These are phyloP conservation scores for Clupea harengus DNA, from an alignment of 2,113 vertebrate species.

Conservation along the genomic window DNA sequence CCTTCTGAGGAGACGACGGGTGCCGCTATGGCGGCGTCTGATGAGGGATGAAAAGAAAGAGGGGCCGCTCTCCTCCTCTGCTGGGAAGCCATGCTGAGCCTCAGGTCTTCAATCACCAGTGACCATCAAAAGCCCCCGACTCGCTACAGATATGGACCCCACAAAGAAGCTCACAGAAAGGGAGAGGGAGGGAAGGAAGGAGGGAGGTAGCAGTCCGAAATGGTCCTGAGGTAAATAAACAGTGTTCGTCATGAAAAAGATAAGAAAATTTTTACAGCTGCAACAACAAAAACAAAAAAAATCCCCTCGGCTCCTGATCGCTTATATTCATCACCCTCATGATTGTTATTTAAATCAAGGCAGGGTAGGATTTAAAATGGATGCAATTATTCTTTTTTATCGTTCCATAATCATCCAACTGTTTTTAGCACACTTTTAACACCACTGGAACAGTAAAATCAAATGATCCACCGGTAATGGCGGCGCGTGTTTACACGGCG, in stretches of 20 bases:
- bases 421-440: constrained; percentile 14
- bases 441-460: constrained; percentile 26
- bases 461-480: constrained; percentile 21
- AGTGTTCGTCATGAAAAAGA: background rate
- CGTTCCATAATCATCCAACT: constrained; percentile 21
- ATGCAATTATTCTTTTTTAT: constrained; percentile 27
- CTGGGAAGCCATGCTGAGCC: background rate
- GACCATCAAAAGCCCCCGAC: background rate
- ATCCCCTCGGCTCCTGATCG: background rate
- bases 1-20: background rate
- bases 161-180: background rate
- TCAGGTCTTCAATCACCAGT: constrained; percentile 10
- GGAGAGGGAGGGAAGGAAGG: background rate
- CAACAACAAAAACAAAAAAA: background rate
- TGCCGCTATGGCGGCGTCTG: background rate
- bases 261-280: background rate
- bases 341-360: constrained; percentile 18
- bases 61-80: background rate
- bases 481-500: constrained; percentile 9
- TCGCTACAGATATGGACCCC: background rate
- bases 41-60: background rate
- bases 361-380: background rate
- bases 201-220: background rate
- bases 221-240: background rate
- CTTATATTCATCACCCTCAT: background rate